Base-by-base conservation (phyloP, 2,888 invertebrate species). In the Netelia virgata region DNA sequence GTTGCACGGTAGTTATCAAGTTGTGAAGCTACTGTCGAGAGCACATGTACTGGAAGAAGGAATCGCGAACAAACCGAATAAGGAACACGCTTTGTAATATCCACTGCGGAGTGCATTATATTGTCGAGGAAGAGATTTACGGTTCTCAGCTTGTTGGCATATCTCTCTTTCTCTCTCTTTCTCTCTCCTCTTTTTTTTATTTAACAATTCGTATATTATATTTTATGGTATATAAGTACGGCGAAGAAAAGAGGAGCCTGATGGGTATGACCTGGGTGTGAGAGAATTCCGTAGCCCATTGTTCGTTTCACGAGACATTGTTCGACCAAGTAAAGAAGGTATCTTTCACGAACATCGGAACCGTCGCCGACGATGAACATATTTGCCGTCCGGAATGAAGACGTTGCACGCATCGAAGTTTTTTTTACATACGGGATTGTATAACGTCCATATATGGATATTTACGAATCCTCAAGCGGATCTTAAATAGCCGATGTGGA, bases 71-170 rank as follows among this genome's bases (percentile, higher is more conserved):
- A 28, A 47, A n/a, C 66, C 47, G 55, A 73, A 79, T 79, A 79
- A 72, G 72, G 72, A 55, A 63, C 20, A 9, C 41, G 66, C 53
- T 23, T 43, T 64, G 64, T 18, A 57, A 3, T 57, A 36, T 64
- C 43, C 47, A 14, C 69, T 23, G 11, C 59, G 41, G 50, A 59
- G 59, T 76, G 53, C 53, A 73, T 79, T 79, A 72, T 77, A 76
- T 69, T 73, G 82, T 63, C 73, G 68, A 61, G 66, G 57, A 9
- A 64, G 61, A 82, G 53, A 82, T 82, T 78, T 82, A 82, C 72
- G 68, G 82, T 82, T 82, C 73, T 73, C 82, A 77, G 72, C 73
- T 61, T 23, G 82, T 82, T 82, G 68, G 73, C 66, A 61, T 61
- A 72, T 68, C 16, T 53, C 69, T 57, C 63, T 63, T 41, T 47